These are phyloP conservation scores for Lerista edwardsae DNA, from an alignment of 2,797 vertebrate genomes.

Conservation along the genomic window DNA sequence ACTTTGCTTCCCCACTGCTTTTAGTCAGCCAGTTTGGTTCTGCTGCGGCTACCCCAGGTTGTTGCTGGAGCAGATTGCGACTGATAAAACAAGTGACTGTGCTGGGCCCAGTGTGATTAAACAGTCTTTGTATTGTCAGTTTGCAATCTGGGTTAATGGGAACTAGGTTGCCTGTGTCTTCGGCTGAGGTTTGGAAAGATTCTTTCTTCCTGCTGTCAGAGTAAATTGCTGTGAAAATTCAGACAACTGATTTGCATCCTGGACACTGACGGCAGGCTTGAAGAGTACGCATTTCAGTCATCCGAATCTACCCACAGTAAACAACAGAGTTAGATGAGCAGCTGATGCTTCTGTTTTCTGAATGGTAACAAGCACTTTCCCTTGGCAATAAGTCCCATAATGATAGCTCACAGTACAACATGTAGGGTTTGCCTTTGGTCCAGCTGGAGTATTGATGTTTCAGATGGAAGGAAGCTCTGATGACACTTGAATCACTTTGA, in stretches of 20 bases:
- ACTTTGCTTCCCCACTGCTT: neutral
- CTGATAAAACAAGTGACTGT: neutral
- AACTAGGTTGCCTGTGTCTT: neutral
- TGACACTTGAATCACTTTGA: slow-evolving; percentile 42
- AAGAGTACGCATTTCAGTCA: neutral
- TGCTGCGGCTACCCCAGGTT: too few species aligned
- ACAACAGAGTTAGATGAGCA: neutral
- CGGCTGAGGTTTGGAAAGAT: neutral
- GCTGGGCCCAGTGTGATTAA: neutral
- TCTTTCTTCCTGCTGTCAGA: neutral
- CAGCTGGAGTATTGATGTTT: slow-evolving; percentile 15
- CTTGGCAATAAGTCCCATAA: slow-evolving; percentile 21
- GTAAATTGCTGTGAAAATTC: neutral
- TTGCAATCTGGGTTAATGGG: neutral
- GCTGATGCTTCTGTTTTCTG: neutral
- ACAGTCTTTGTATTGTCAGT: neutral
- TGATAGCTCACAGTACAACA: slow-evolving; percentile 17
- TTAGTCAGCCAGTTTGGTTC: neutral
- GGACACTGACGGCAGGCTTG: neutral
- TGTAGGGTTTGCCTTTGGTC: neutral
- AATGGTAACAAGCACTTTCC: neutral
- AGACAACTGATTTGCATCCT: neutral
- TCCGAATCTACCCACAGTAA: neutral
- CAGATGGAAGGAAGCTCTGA: slow-evolving; percentile 58
- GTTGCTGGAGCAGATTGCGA: neutral